Percentiles rank a stretch among this genome's conserved stretches.
phyloP scores from a whole-genome alignment of 2,113 vertebrate species.

The Scalopus aquaticus region DNA sequence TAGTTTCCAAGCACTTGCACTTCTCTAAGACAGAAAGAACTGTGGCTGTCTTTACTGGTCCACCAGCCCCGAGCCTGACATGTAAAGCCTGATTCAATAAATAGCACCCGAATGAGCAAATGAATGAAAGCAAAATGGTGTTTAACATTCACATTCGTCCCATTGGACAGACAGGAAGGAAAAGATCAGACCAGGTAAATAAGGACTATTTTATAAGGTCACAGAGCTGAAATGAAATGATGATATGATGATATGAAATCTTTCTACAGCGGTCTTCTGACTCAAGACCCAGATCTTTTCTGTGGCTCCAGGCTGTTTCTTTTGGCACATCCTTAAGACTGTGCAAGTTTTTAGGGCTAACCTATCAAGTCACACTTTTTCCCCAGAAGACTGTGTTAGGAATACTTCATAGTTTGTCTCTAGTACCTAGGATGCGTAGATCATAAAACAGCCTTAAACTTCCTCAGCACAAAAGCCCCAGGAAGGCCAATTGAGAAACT shows the following conservation, averaged over 20 bases:
- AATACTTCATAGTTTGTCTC: not conserved
- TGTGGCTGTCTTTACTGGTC: accelerated
- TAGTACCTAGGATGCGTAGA: not conserved
- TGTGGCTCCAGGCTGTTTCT: not conserved
- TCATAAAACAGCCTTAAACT: not conserved
- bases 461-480: not conserved
- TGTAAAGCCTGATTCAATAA: not conserved
- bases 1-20: not conserved
- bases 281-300: not conserved
- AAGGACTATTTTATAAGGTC: not conserved
- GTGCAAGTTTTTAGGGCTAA: not conserved
- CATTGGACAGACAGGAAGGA: not conserved
- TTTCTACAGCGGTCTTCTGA: not conserved
- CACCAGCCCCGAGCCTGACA: not conserved
- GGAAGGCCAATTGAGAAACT: not conserved
- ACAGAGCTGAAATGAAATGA: not conserved
- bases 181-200: not conserved
- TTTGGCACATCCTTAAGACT: not conserved
- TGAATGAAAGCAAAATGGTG: not conserved
- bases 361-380: not conserved
- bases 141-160: not conserved
- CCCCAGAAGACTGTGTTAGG: not conserved
- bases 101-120: not conserved
- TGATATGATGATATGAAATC: not conserved
- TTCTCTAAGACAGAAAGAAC: too few relatives aligned